These are phyloP conservation scores for Pantherophis alleghaniensis DNA, from an alignment of 2,797 vertebrate species.

Conservation along the genomic window DNA sequence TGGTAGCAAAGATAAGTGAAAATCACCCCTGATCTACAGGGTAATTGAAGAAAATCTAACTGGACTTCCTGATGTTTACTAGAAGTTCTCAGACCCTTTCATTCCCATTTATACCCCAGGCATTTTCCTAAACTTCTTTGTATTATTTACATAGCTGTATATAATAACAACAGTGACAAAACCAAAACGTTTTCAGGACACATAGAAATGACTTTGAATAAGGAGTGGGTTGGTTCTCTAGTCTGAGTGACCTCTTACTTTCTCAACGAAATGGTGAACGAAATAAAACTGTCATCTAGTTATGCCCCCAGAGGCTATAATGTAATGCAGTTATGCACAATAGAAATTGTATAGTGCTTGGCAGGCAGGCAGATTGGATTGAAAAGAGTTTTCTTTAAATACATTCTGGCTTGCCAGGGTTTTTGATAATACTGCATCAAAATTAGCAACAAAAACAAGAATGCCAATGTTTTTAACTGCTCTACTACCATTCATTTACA, in stretches of 20 bases:
- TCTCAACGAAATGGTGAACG: not conserved
- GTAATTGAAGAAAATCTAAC: not conserved
- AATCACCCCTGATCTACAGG: not conserved
- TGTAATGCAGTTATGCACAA: not conserved
- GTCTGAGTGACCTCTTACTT: not conserved
- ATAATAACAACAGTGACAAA: not conserved
- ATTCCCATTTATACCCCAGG: not conserved
- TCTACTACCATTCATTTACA: conserved; percentile 12
- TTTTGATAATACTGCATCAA: conserved; percentile 16
- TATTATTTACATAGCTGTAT: not conserved
- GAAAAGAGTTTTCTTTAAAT: not conserved
- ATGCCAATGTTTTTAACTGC: not conserved
- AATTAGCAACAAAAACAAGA: conserved; percentile 28
- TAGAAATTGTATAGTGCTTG: not conserved
- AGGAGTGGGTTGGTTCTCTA: not conserved
- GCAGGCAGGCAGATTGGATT: not conserved
- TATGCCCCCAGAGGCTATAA: not conserved
- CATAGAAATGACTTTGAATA: not conserved
- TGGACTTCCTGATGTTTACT: not conserved
- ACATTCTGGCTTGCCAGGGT: not conserved
- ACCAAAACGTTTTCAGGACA: not conserved
- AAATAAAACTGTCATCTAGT: not conserved
- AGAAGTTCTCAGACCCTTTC: not conserved
- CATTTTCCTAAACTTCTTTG: not conserved
- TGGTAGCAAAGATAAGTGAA: no score